Evolutionary conservation across 2,113 vertebrate genomes (phyloP).

Genomic region (Siniperca chuatsi): DNA sequence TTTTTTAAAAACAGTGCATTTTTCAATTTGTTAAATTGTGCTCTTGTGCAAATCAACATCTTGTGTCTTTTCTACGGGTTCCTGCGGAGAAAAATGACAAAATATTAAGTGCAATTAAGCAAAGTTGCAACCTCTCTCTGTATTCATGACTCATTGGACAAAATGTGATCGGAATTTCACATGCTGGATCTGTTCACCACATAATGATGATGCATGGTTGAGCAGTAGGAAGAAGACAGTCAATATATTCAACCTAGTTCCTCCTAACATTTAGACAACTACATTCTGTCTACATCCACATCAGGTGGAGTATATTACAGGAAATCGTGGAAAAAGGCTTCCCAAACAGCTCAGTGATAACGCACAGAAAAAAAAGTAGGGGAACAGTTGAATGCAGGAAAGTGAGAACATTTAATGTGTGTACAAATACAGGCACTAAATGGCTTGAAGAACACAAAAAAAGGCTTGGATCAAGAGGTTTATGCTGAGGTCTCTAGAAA

Average conservation of each 20-base stretch:
- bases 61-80: slow-evolving; percentile 76
- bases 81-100: slow-evolving; percentile 62
- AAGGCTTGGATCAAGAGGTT: too few relatives aligned
- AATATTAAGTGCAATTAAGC: background rate
- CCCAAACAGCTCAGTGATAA: too few relatives aligned
- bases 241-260: too few relatives aligned
- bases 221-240: background rate
- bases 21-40: slow-evolving; percentile 65
- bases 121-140: accelerated
- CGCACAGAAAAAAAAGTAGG: too few relatives aligned
- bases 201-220: background rate
- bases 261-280: too few relatives aligned
- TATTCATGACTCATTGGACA: background rate
- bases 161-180: background rate
- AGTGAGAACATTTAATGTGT: background rate
- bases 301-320: background rate
- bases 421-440: background rate
- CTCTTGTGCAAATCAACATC: slow-evolving; percentile 78
- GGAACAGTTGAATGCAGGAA: background rate
- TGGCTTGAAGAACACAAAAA: background rate
- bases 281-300: too few relatives aligned
- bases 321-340: background rate
- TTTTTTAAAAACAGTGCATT: slow-evolving; percentile 36
- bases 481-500: too few relatives aligned
- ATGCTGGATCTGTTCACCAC: background rate